These are phyloP conservation scores for Heterohyrax brucei DNA, from an alignment of 2,797 vertebrate species.

Conservation along the genomic window DNA sequence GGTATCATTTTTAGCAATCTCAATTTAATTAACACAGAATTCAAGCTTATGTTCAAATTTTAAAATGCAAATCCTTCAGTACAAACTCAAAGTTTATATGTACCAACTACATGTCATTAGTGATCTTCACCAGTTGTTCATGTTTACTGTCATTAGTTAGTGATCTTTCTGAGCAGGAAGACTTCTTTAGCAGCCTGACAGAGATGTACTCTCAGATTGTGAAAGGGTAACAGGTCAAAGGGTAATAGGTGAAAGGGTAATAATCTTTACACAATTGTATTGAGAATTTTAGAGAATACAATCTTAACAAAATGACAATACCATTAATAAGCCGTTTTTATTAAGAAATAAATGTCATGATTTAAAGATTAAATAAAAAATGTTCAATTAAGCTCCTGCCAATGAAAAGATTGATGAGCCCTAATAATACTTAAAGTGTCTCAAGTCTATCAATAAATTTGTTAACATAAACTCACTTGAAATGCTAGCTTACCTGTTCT, in stretches of 20 bases:
- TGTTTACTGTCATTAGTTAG: background rate
- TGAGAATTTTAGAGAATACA: background rate
- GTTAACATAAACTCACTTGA: background rate
- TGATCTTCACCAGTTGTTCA: background rate
- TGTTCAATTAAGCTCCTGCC: background rate
- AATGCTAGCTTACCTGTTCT: slow-evolving; percentile 93
- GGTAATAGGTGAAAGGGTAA: background rate
- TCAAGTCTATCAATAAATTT: background rate
- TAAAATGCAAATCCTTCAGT: slow-evolving; percentile 34
- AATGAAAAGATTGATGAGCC: slow-evolving; percentile 1
- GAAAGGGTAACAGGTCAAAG: too few species aligned
- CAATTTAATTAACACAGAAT: slow-evolving; percentile 4
- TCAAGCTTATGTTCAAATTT: slow-evolving; percentile 2
- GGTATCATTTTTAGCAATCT: background rate
- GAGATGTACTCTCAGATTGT: background rate
- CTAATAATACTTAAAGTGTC: background rate
- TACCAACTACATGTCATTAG: background rate
- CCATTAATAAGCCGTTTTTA: slow-evolving; percentile 28
- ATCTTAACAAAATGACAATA: slow-evolving; percentile 41
- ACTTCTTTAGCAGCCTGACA: background rate
- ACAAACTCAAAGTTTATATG: background rate
- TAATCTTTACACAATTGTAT: background rate
- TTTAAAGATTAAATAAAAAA: slow-evolving; percentile 25
- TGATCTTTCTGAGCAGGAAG: background rate
- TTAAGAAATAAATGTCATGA: background rate